Evolutionary conservation across 2,113 vertebrate genomes (phyloP).

Genomic region (Syngnathoides biaculeatus): DNA sequence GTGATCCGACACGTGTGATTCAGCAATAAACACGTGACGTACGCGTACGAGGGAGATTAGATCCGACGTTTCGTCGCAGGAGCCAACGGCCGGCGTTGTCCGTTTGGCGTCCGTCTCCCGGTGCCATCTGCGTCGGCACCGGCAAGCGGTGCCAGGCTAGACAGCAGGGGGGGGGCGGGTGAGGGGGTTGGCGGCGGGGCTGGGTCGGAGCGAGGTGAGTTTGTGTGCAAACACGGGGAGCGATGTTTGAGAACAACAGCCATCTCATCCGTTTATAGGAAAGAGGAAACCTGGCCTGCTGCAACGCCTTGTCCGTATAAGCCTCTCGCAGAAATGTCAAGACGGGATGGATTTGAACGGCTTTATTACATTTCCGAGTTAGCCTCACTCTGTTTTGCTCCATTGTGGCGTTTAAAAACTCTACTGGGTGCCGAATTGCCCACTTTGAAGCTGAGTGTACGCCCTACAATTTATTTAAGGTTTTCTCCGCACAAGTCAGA

Average conservation of each 20-base stretch:
- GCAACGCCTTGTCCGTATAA: not conserved
- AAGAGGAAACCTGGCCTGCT: not conserved
- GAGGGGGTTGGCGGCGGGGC: too few species aligned
- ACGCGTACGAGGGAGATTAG: not conserved
- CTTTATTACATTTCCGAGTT: not conserved
- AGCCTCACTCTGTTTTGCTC: not conserved
- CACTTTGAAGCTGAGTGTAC: not conserved
- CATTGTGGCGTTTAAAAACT: not conserved
- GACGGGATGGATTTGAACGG: not conserved
- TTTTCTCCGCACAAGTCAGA: not conserved
- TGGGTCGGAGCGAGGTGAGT: constrained; percentile 23
- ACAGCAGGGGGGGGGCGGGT: constrained; percentile 27
- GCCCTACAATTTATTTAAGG: not conserved
- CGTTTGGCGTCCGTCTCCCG: constrained; percentile 21
- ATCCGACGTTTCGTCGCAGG: constrained; percentile 10
- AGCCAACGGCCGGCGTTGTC: constrained; percentile 17
- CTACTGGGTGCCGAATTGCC: not conserved
- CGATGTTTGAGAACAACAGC: constrained; percentile 14
- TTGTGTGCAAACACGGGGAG: constrained; percentile 18
- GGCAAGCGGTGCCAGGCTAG: constrained; percentile 42
- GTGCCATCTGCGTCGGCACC: constrained; percentile 46
- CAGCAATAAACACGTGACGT: not conserved
- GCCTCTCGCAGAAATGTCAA: not conserved
- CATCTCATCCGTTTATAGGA: constrained; percentile 2
- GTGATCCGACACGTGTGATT: constrained; percentile 11